Evolutionary conservation across 35 echinoderm and acorn worm genomes (phyloP), one percentile per base, ranked within the genome.

Genomic region (Diadema setosum): DNA sequence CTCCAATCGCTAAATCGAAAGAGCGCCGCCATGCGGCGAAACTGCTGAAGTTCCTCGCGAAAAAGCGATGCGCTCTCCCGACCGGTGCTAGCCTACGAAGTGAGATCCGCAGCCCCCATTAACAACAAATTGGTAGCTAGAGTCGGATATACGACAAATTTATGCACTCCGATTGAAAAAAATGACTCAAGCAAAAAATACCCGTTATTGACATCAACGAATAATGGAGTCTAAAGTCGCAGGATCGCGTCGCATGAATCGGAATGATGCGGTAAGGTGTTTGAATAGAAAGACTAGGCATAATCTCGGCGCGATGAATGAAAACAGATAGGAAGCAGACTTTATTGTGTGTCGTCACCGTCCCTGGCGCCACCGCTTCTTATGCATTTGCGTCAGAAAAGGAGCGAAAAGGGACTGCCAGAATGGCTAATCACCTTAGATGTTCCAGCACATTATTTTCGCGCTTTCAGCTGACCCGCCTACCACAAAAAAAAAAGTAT

Each of bases 401-500:
- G n/a, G n/a, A n/a, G n/a, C n/a, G n/a, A n/a, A n/a, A n/a, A n/a
- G n/a, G 92, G 73, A 94, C 89, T 89, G 81, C 82, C 52, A 29
- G 35, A 90, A 94, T 49, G 65, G 82, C 92, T 98, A 98, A 98
- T 98, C 95, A 98, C 95, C 84, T 91, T 83, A 88, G 84, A 70
- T 81, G 84, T 87, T 81, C 65, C 87, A 44, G 63, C 81, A 49
- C 86, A 88, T 89, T 87, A 88, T 89, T 89, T 85, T 88, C 86
- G 57, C 92, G 83, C 83, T 90, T 93, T 93, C 35, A 92, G 48
- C 84, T 31, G 24, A 65, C 90, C 85, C 92, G 82, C 81, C 87
- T 85, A 49, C 82, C 39, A 90, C 33, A 81, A 86, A 42, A 58
- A 16, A 11, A 9, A 14, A 35, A 78, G 39, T 42, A 36, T 5